Base-by-base conservation (phyloP, 1,140 invertebrate species). In the Bombyx mori region DNA sequence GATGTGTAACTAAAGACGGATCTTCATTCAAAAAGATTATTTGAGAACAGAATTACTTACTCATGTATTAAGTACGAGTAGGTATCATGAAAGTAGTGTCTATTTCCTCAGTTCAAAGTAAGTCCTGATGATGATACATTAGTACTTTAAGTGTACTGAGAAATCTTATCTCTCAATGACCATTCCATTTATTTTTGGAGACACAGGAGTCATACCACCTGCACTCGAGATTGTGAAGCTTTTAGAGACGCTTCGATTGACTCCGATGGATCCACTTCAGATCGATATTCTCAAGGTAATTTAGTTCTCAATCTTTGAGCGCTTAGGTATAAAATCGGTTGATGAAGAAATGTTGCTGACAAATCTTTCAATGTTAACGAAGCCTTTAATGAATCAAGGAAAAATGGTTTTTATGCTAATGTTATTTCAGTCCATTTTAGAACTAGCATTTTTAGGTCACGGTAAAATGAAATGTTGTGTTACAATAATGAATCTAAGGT, bases 131-230 rank as follows among this genome's bases (percentile, higher is more conserved):
- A 44, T 35, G 44, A 26, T 57, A 57, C 56, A 63, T 60, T 58
- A 66, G 50, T 63, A n/a, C 49, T 52, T 63, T 55, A 51, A 64
- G 50, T 54, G 57, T 58, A 54, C 61, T 46, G 47, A 66, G 60
- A 62, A 62, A 69, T 74, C 62, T 79, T 77, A 82, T 79, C 77
- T 75, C 58, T 66, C 79, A 81, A 77, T 79, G 73, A 82, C 68
- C 75, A 79, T 81, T 77, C 76, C 68, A 81, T 82, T 86, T 86
- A 86, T 86, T 83, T 86, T 86, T 58, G 80, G 83, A 78, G 81
- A 83, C 81, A 74, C 68, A 73, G 77, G 66, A 81, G 75, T 79
- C 74, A 77, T 82, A 81, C 65, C 73, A 75, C 81, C 79, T 84
- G 83, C 81, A 84, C 83, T 86, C 71, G 77, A 84, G 70, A 78